Conservation (phyloP, 2,113 vertebrate genomes). For the Eudyptes chrysolophus region DNA sequence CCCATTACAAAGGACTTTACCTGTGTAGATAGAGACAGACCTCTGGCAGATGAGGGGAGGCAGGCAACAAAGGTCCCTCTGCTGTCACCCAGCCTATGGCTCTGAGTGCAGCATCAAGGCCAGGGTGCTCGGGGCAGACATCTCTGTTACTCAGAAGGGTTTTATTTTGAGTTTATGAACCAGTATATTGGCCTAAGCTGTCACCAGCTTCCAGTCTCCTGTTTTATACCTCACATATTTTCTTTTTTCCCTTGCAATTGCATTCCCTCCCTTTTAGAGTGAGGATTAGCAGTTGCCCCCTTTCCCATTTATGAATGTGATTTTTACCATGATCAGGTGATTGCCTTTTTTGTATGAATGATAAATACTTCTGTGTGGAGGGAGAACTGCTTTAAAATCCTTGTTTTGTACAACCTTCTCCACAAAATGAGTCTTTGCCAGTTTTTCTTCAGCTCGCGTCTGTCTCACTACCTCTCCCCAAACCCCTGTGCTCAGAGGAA, state of each 20-base stretch:
- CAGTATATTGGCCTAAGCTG: not conserved
- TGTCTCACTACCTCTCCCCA: not conserved
- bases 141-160: not conserved
- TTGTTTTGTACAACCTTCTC: not conserved
- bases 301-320: not conserved
- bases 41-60: not conserved
- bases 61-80: not conserved
- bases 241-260: not conserved
- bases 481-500: not conserved
- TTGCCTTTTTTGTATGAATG: not conserved
- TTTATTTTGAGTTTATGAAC: not conserved
- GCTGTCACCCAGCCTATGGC: not conserved
- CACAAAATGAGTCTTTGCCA: not conserved
- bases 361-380: not conserved
- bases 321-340: not conserved
- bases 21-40: not conserved
- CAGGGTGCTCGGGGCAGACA: accelerated
- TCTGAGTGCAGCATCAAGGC: not conserved
- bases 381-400: not conserved
- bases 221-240: not conserved
- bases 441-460: not conserved
- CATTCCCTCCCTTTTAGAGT: not conserved
- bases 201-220: not conserved
- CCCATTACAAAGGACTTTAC: not conserved
- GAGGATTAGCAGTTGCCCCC: not conserved